phyloP scores from a whole-genome alignment of 2,888 invertebrate species.

The Ypsolopha scabrella region DNA sequence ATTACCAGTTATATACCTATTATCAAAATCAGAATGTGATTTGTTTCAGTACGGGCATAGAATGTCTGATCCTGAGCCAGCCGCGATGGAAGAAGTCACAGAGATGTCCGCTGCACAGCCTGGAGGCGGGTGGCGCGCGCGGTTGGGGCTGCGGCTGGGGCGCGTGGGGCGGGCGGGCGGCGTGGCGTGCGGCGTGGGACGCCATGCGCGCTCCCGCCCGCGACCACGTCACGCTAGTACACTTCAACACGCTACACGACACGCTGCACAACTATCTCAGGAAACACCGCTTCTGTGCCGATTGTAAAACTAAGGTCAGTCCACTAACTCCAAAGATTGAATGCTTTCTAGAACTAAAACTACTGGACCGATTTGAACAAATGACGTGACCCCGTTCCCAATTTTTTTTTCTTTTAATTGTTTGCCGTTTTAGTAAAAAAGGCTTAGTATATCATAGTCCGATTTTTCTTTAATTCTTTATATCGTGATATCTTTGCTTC shows the following conservation, averaged over 20 bases:
- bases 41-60: slow-evolving; percentile 74
- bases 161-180: slow-evolving; percentile 74
- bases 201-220: slow-evolving; percentile 84
- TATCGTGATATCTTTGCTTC: too few species aligned
- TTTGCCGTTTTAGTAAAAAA: too few species aligned
- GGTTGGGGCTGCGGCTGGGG: slow-evolving; percentile 85
- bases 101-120: slow-evolving; percentile 88
- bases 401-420: too few species aligned
- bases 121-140: slow-evolving; percentile 86
- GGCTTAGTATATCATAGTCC: too few species aligned
- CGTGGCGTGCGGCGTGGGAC: slow-evolving; percentile 88
- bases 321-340: background rate
- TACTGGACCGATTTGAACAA: too few species aligned
- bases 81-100: slow-evolving; percentile 90
- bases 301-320: slow-evolving; percentile 91
- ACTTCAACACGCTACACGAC: slow-evolving; percentile 84
- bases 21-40: background rate
- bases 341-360: too few species aligned
- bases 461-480: too few species aligned
- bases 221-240: slow-evolving; percentile 88
- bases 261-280: slow-evolving; percentile 91
- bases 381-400: too few species aligned
- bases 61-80: slow-evolving; percentile 82
- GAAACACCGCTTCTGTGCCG: slow-evolving; percentile 94
- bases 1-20: too few species aligned